A percentile compares a stretch with the other conserved stretches of the same genome.
Evolutionary conservation across 2,113 vertebrate species (phyloP).

Genomic region (Thryonomys swinderianus): DNA sequence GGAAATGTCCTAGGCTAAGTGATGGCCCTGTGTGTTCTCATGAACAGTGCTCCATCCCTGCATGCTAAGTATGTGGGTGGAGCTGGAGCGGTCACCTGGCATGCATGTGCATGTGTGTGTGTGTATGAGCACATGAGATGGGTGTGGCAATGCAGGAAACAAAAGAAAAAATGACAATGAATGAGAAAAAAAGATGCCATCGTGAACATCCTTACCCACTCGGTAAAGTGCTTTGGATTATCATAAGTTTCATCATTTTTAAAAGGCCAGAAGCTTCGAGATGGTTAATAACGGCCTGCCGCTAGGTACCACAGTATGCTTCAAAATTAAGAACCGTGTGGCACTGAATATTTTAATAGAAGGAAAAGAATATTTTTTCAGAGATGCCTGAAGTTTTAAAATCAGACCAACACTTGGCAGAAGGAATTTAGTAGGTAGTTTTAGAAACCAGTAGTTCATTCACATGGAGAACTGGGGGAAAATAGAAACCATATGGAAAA

Average conservation of each 20-base stretch:
- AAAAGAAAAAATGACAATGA: neutral
- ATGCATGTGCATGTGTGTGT: neutral
- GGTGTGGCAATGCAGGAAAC: slow-evolving; percentile 22
- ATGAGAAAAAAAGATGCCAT: neutral
- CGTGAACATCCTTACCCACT: neutral
- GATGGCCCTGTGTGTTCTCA: neutral
- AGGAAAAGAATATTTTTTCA: neutral
- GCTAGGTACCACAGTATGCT: neutral
- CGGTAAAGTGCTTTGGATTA: neutral
- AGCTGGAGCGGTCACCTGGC: slow-evolving; percentile 10
- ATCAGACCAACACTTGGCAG: slow-evolving; percentile 1
- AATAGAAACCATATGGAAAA: slow-evolving; percentile 23
- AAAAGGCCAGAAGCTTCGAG: neutral
- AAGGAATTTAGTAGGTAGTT: slow-evolving; percentile 30
- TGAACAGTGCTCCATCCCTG: neutral
- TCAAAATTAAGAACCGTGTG: neutral
- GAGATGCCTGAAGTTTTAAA: slow-evolving; percentile 43
- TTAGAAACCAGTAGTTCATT: slow-evolving; percentile 54
- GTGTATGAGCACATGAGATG: neutral
- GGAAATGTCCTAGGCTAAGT: slow-evolving; percentile 26
- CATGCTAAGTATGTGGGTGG: slow-evolving; percentile 6
- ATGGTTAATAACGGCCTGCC: neutral
- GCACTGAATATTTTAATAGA: neutral
- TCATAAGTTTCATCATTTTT: neutral
- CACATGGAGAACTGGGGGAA: neutral